Percentiles rank a stretch among this genome's conserved stretches.
Evolutionary conservation across 2,113 vertebrate species (phyloP).

Genomic region (Tyrannus savana): DNA sequence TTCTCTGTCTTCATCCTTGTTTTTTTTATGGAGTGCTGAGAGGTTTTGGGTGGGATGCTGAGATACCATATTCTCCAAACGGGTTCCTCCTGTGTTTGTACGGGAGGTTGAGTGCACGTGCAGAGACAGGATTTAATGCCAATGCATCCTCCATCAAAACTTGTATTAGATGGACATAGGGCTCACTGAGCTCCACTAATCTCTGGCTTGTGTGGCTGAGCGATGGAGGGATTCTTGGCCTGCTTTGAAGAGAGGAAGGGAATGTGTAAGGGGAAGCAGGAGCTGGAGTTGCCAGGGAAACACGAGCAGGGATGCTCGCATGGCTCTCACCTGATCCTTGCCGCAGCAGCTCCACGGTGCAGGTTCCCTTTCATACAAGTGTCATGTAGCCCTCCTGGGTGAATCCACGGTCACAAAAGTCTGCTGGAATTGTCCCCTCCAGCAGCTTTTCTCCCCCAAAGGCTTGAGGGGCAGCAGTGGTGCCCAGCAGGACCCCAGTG

Average conservation of each 20-base stretch:
- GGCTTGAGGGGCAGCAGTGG: neutral
- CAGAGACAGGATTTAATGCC: neutral
- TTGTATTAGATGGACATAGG: neutral
- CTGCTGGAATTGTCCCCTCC: neutral
- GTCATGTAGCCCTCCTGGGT: neutral
- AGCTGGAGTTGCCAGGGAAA: conserved; percentile 67
- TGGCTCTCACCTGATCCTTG: conserved; percentile 52
- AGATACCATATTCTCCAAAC: neutral
- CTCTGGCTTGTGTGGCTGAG: neutral
- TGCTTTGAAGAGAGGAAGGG: conserved; percentile 20
- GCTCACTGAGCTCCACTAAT: neutral
- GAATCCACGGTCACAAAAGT: neutral
- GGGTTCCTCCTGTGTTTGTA: neutral
- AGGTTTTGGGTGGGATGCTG: neutral
- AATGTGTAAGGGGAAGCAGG: conserved; percentile 21
- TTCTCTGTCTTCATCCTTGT: neutral
- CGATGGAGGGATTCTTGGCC: neutral
- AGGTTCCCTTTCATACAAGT: neutral
- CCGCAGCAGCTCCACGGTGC: fast-evolving
- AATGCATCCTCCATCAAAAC: neutral
- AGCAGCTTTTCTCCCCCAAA: neutral
- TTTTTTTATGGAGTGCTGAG: fast-evolving
- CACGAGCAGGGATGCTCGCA: neutral
- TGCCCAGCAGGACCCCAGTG: neutral
- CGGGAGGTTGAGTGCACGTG: neutral